phyloP scores from a whole-genome alignment of 2,113 vertebrate genomes.

The Cygnus atratus region DNA sequence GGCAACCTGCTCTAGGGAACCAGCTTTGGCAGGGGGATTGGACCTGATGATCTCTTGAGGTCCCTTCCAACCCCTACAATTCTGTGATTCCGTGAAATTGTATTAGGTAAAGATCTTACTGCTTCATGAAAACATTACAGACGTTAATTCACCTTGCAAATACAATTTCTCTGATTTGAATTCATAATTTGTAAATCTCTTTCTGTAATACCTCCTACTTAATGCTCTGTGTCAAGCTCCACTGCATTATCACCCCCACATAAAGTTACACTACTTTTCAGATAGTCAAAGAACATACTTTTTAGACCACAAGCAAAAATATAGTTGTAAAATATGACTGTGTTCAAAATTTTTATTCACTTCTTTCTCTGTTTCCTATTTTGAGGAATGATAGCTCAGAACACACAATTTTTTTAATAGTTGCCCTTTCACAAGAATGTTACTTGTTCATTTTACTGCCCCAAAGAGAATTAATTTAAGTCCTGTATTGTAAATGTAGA shows the following conservation, averaged over 20 bases:
- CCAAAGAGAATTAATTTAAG: background rate
- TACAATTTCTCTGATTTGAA: background rate
- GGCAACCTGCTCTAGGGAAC: no score
- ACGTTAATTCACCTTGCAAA: background rate
- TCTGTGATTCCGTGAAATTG: no score
- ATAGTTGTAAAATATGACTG: background rate
- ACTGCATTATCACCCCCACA: background rate
- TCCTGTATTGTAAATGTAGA: background rate
- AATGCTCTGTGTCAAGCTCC: rapidly evolving
- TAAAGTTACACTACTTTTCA: background rate
- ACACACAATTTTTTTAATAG: background rate
- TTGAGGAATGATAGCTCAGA: background rate
- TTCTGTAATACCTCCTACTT: background rate
- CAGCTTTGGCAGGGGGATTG: no score
- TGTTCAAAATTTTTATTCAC: background rate
- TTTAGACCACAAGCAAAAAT: background rate
- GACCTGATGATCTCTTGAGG: no score
- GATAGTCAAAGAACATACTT: background rate
- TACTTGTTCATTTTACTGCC: background rate
- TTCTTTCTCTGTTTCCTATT: background rate
- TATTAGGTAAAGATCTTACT: background rate
- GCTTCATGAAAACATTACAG: background rate
- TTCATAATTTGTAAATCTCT: background rate
- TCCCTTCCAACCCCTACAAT: no score
- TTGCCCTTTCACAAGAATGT: background rate